These are phyloP conservation scores for Cichladusa arquata DNA, from an alignment of 2,113 vertebrate genomes.

Conservation along the genomic window DNA sequence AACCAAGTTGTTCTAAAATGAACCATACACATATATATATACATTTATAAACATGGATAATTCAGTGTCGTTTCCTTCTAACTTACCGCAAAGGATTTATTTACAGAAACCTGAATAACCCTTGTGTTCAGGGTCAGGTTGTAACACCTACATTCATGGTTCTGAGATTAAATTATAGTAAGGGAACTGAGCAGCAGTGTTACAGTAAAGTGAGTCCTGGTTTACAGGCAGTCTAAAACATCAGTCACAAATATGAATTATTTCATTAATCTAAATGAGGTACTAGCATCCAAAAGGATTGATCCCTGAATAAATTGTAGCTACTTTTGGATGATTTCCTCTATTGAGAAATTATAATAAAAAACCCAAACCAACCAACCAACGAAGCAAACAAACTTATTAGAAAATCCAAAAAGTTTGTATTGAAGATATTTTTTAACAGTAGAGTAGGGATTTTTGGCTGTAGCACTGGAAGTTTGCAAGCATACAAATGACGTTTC, in stretches of 20 bases:
- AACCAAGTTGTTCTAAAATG: not conserved
- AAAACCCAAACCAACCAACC: not conserved
- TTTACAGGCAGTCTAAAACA: not conserved
- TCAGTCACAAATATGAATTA: not conserved
- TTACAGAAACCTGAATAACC: not conserved
- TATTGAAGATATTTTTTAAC: not conserved
- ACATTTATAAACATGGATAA: accelerated
- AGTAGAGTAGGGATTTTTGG: not conserved
- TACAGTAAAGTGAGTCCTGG: not conserved
- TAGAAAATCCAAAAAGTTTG: not conserved
- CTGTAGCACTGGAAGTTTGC: not conserved
- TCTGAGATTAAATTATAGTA: not conserved
- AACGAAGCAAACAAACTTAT: not conserved
- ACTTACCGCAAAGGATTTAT: not conserved
- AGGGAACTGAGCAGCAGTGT: not conserved
- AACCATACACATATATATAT: not conserved
- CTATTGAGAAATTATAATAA: not conserved
- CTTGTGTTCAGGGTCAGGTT: not conserved
- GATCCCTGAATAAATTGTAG: not conserved
- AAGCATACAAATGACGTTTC: not conserved
- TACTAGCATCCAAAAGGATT: not conserved
- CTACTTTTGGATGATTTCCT: not conserved
- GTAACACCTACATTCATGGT: not conserved
- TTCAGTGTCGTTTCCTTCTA: not conserved
- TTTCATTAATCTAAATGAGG: not conserved